Conservation (phyloP, 2,888 invertebrate species). For the Resseliella maxima region DNA sequence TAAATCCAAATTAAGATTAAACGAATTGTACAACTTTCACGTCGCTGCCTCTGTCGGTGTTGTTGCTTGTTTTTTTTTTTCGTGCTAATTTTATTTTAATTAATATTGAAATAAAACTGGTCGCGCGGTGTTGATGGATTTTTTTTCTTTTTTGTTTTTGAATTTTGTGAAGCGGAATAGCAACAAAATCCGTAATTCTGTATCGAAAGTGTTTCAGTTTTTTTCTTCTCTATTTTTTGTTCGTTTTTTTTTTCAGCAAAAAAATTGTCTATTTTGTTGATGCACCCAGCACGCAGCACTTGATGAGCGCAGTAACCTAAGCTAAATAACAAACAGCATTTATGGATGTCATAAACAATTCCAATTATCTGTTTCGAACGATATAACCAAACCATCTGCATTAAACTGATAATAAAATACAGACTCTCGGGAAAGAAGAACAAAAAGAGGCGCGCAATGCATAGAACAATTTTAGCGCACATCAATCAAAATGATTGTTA, state of each 20-base stretch:
- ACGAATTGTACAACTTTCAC: conserved; percentile 34
- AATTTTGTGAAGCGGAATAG: conserved; percentile 1
- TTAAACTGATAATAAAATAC: too few species aligned
- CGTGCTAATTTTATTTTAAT: not conserved
- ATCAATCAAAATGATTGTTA: not conserved
- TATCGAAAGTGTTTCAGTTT: conserved; percentile 34
- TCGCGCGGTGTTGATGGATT: not conserved
- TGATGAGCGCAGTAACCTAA: too few species aligned
- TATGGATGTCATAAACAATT: too few species aligned
- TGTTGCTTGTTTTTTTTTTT: not conserved
- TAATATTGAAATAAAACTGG: conserved; percentile 34
- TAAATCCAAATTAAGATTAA: conserved; percentile 50
- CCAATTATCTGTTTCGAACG: too few species aligned
- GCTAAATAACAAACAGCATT: too few species aligned
- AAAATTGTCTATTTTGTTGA: not conserved
- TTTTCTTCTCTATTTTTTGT: not conserved
- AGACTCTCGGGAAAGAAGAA: not conserved
- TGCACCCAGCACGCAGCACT: too few species aligned
- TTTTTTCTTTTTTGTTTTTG: too few species aligned
- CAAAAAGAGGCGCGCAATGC: not conserved
- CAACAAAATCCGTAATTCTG: conserved; percentile 6
- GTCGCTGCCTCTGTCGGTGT: not conserved
- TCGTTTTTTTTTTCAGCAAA: not conserved
- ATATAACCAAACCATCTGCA: too few species aligned
- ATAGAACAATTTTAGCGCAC: not conserved